phyloP scores from a whole-genome alignment of 1,140 invertebrate genomes.

The Bombus breviceps region DNA sequence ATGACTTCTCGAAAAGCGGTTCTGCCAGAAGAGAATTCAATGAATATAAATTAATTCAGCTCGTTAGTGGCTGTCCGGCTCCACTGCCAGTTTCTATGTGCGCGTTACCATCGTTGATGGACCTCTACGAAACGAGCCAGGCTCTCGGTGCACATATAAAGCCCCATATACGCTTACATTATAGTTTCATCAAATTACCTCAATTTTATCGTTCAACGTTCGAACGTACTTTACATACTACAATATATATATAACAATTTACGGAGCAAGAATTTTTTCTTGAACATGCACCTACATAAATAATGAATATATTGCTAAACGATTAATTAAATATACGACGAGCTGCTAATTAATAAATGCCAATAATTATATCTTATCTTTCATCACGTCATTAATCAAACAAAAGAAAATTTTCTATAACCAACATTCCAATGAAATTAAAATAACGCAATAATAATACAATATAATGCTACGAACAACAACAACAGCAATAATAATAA shows the following conservation, averaged over 20 bases:
- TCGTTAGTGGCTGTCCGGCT: conserved; percentile 67
- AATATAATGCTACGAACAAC: too few species aligned
- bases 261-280: neutral
- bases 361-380: neutral
- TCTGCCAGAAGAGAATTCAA: conserved; percentile 67
- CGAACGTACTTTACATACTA: neutral
- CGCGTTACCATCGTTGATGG: conserved; percentile 16
- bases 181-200: neutral
- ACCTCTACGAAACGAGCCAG: conserved; percentile 24
- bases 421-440: too few species aligned
- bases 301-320: too few species aligned
- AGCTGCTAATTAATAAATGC: neutral
- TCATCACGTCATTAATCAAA: neutral
- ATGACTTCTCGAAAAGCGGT: conserved; percentile 72
- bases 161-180: neutral
- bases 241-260: neutral
- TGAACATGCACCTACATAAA: neutral
- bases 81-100: conserved; percentile 35
- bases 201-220: neutral
- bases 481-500: too few species aligned
- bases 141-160: neutral
- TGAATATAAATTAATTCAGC: conserved; percentile 77
- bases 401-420: too few species aligned
- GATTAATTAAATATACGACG: too few species aligned
- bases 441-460: too few species aligned